A percentile compares a stretch with the other conserved stretches of the same genome.
phyloP scores from a whole-genome alignment of 2,797 vertebrate species.

The Ptychadena robeensis region DNA sequence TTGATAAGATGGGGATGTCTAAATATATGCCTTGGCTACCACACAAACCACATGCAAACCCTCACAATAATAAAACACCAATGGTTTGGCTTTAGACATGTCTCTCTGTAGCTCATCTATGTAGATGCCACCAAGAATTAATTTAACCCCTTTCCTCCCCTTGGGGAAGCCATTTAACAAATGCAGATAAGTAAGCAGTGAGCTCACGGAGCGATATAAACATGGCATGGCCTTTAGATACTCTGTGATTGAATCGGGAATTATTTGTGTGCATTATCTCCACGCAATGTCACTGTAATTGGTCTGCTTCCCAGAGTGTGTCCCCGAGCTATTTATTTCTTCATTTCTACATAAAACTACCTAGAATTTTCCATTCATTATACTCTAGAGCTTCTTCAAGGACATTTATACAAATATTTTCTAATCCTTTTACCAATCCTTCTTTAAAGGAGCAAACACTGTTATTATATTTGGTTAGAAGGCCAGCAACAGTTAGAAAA shows the following conservation, averaged over 20 bases:
- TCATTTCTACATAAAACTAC: neutral
- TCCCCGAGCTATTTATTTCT: constrained; percentile 39
- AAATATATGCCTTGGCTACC: too few species aligned
- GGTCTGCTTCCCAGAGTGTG: constrained; percentile 37
- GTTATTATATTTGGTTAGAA: neutral
- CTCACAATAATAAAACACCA: too few species aligned
- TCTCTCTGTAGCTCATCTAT: neutral
- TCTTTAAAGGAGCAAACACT: neutral
- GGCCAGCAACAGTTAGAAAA: neutral
- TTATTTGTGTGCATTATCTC: neutral
- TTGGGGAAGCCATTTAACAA: neutral
- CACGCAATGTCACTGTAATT: neutral
- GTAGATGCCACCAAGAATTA: neutral
- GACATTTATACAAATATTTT: constrained; percentile 25
- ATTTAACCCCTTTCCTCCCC: neutral
- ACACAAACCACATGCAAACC: too few species aligned
- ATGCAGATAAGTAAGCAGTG: constrained; percentile 9
- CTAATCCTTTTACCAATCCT: neutral
- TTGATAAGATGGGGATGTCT: too few species aligned
- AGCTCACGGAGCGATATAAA: constrained; percentile 35
- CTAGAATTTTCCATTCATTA: constrained; percentile 21
- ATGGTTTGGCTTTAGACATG: neutral
- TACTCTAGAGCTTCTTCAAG: constrained; percentile 12
- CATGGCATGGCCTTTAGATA: constrained; percentile 26
- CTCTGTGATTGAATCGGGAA: constrained; percentile 27